Evolutionary conservation across 2,113 vertebrate genomes (phyloP).

Genomic region (Ptychochromis oligacanthus): DNA sequence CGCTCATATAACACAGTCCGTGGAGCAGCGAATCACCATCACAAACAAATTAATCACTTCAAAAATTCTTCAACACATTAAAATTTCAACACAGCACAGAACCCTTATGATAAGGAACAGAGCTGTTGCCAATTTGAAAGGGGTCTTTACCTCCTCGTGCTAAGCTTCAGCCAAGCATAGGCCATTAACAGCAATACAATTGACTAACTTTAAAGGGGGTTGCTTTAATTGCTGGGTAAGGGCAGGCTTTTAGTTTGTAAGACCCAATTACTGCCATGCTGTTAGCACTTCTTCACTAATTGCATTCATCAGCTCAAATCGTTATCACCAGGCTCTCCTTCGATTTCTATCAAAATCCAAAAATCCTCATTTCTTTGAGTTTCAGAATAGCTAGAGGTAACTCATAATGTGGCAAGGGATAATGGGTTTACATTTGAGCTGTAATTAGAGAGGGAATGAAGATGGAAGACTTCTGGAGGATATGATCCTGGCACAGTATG

Average conservation of each 20-base stretch:
- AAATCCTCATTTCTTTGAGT: conserved; percentile 70
- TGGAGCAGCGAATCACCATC: conserved; percentile 36
- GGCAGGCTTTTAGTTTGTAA: conserved; percentile 70
- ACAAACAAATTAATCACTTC: conserved; percentile 46
- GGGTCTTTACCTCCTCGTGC: conserved; percentile 15
- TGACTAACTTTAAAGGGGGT: conserved; percentile 73
- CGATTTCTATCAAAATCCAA: conserved; percentile 70
- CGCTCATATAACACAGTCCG: conserved; percentile 40
- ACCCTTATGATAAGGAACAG: not conserved
- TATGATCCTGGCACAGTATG: conserved; percentile 40
- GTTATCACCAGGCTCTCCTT: conserved; percentile 67
- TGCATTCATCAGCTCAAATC: conserved; percentile 79
- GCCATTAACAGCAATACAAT: conserved; percentile 71
- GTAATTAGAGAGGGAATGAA: conserved; percentile 71
- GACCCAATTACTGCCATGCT: conserved; percentile 73
- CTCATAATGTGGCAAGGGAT: conserved; percentile 66
- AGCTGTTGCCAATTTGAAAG: conserved; percentile 41
- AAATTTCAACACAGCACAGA: conserved; percentile 22
- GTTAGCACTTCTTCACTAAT: conserved; percentile 79
- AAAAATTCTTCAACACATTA: conserved; percentile 31
- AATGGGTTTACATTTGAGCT: conserved; percentile 75
- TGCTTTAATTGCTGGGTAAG: conserved; percentile 73
- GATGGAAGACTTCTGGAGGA: conserved; percentile 50
- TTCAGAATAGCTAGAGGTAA: conserved; percentile 66
- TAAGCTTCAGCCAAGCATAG: conserved; percentile 62